Evolutionary conservation across 2,113 vertebrate genomes (phyloP).

Genomic region (Marmota flaviventris): DNA sequence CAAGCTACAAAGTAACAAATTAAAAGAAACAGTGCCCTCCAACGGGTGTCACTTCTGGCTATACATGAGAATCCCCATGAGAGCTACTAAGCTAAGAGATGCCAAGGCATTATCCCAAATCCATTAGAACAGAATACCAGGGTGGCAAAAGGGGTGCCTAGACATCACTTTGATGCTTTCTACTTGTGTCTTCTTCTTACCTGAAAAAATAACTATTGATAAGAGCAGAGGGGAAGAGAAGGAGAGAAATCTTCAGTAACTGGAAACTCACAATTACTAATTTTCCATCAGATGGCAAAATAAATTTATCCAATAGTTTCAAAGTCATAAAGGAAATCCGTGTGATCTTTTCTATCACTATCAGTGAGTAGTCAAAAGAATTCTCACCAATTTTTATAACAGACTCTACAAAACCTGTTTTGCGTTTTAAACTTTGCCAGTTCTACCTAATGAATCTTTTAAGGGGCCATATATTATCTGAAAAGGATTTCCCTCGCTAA

Average conservation of each 20-base stretch:
- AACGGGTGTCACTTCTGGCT: background rate
- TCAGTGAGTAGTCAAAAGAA: background rate
- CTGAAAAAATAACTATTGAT: background rate
- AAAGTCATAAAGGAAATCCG: conserved; percentile 5
- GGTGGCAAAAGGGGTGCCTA: background rate
- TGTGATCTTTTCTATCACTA: background rate
- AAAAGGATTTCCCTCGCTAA: background rate
- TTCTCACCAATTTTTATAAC: conserved; percentile 15
- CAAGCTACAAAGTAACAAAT: background rate
- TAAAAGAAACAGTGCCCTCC: background rate
- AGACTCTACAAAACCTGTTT: conserved; percentile 6
- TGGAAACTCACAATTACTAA: conserved; percentile 22
- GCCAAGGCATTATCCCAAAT: background rate
- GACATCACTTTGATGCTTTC: background rate
- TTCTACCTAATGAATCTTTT: background rate
- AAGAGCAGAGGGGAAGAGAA: background rate
- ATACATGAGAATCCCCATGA: background rate
- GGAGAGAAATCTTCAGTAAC: background rate
- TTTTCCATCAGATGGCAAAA: conserved; percentile 50
- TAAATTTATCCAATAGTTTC: background rate
- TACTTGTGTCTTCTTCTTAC: background rate
- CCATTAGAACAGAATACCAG: background rate
- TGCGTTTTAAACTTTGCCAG: background rate
- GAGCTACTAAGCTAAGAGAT: background rate
- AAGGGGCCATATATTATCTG: background rate